A percentile compares a stretch with the other conserved stretches of the same genome.
phyloP scores from a whole-genome alignment of 2,113 vertebrate genomes.

The Oreochromis tanganicae region DNA sequence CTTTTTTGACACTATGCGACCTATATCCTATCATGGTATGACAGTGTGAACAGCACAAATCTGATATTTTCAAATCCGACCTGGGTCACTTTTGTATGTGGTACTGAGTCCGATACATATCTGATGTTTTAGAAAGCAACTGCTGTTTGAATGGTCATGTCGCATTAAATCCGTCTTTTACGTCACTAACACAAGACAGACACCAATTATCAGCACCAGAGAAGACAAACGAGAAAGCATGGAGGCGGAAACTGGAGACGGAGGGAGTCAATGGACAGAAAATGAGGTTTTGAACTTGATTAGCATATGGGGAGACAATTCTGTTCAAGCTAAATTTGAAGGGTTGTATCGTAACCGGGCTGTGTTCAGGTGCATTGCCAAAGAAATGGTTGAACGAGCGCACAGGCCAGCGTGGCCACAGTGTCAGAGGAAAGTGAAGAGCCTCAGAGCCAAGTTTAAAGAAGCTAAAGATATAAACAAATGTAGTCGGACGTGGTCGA shows the following conservation, averaged over 20 bases:
- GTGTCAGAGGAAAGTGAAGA: neutral
- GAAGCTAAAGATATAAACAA: neutral
- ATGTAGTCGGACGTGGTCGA: accelerated
- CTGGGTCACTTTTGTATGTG: accelerated
- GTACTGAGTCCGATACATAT: accelerated
- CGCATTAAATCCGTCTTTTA: neutral
- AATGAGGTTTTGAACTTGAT: neutral
- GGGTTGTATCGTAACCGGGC: accelerated
- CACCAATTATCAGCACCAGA: accelerated
- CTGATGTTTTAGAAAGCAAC: neutral
- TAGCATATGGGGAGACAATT: no score
- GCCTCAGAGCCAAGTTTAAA: neutral
- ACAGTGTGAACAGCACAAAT: neutral
- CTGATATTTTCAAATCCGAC: neutral
- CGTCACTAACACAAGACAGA: accelerated
- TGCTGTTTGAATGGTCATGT: neutral
- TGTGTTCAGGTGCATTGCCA: neutral
- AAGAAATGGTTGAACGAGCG: neutral
- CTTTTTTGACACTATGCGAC: neutral
- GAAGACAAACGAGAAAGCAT: accelerated
- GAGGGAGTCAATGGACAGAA: neutral
- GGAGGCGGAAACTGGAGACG: accelerated
- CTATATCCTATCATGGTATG: neutral
- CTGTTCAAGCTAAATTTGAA: neutral
- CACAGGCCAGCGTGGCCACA: accelerated